Evolutionary conservation across 2,113 vertebrate genomes (phyloP).

Genomic region (Cyphomyrus discorhynchus): DNA sequence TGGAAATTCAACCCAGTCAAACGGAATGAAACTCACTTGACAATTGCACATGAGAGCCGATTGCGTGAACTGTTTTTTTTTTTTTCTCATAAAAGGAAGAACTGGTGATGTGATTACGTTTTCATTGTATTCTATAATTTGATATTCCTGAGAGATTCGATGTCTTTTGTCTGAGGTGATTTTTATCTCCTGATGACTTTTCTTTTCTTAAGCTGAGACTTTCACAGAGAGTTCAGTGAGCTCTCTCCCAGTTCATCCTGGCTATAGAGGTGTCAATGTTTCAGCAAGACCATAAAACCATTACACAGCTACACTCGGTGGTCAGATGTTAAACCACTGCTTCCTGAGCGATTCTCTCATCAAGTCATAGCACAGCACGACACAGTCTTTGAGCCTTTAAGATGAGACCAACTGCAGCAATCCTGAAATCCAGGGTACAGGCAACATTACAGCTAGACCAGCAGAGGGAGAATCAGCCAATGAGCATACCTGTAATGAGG

Average conservation of each 20-base stretch:
- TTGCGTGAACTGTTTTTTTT: neutral
- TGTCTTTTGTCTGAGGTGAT: neutral
- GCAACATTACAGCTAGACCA: neutral
- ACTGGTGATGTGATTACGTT: conserved; percentile 1
- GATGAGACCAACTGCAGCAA: neutral
- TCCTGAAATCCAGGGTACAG: neutral
- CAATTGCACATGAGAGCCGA: conserved; percentile 2
- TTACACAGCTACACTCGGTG: neutral
- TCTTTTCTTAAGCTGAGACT: neutral
- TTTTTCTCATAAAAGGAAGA: conserved; percentile 16
- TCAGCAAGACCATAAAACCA: neutral
- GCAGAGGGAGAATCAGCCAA: neutral
- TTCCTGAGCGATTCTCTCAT: neutral
- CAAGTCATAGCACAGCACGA: neutral
- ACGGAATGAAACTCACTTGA: neutral
- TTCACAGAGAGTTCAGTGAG: neutral
- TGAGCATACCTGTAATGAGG: conserved; percentile 82
- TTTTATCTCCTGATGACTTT: neutral
- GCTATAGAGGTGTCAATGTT: neutral
- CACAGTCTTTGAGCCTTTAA: neutral
- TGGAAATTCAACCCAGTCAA: conserved; percentile 11
- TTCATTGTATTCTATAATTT: conserved; percentile 4
- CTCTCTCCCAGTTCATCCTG: neutral
- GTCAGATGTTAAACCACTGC: neutral
- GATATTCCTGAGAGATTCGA: conserved; percentile 11